Evolutionary conservation across 1,140 invertebrate species (phyloP).

Genomic region (Drosophila leontia): DNA sequence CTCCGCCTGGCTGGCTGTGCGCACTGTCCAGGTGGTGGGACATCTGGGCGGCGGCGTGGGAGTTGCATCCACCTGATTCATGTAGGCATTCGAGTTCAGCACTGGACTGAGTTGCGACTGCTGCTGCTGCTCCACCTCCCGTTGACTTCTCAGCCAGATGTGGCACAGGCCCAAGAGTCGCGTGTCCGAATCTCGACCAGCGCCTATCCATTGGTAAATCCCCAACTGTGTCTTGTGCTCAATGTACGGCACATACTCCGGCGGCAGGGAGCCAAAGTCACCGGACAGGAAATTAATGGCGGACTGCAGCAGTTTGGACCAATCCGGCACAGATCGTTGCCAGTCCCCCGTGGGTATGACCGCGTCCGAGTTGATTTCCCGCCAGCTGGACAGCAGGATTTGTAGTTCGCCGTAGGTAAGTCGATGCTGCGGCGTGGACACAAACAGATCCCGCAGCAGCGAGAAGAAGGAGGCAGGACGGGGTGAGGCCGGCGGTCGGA

Average conservation of each 20-base stretch:
- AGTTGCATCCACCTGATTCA: slow-evolving; percentile 17
- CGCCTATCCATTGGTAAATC: slow-evolving; percentile 97
- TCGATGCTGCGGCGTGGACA: slow-evolving; percentile 92
- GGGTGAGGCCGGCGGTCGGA: slow-evolving; percentile 86
- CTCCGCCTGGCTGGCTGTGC: slow-evolving; percentile 91
- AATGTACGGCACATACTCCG: slow-evolving; percentile 96
- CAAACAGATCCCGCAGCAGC: slow-evolving; percentile 92
- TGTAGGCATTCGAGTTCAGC: slow-evolving; percentile 1
- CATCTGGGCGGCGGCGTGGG: slow-evolving; percentile 88
- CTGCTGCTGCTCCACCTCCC: slow-evolving; percentile 51
- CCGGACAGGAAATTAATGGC: slow-evolving; percentile 95
- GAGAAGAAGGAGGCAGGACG: slow-evolving; percentile 93
- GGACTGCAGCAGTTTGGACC: slow-evolving; percentile 91
- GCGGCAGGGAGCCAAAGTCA: slow-evolving; percentile 92
- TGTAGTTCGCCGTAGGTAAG: slow-evolving; percentile 91
- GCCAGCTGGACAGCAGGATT: slow-evolving; percentile 91
- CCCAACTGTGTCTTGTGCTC: slow-evolving; percentile 92
- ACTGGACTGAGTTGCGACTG: slow-evolving; percentile 6
- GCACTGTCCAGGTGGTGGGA: slow-evolving; percentile 92
- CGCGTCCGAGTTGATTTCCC: slow-evolving; percentile 87
- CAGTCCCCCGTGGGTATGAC: slow-evolving; percentile 90
- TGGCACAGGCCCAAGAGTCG: slow-evolving; percentile 91
- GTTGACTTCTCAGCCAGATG: slow-evolving; percentile 90
- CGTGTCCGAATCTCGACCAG: slow-evolving; percentile 95
- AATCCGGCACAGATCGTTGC: slow-evolving; percentile 89